phyloP scores from a whole-genome alignment of 2,888 invertebrate species.

The Choreutis nemorana region DNA sequence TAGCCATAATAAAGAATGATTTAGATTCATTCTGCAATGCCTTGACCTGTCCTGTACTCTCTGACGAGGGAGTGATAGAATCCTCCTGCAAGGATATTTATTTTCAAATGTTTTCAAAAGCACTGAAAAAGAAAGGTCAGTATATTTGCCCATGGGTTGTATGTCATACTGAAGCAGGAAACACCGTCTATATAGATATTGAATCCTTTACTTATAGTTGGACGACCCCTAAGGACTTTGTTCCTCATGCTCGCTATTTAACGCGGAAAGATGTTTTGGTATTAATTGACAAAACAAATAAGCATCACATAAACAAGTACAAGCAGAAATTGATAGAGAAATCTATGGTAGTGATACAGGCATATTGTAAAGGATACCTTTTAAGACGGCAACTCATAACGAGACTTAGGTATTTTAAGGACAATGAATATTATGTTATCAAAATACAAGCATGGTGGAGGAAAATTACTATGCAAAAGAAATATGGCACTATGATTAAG shows the following conservation, averaged over 20 bases:
- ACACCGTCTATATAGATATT: conserved; percentile 60
- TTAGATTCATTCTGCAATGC: conserved; percentile 41
- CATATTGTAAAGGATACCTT: conserved; percentile 67
- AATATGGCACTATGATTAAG: conserved; percentile 47
- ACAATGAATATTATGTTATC: conserved; percentile 44
- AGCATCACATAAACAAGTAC: conserved; percentile 44
- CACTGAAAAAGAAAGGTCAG: conserved; percentile 46
- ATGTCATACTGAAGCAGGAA: conserved; percentile 56
- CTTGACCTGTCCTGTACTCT: conserved; percentile 29
- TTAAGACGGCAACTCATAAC: conserved; percentile 51
- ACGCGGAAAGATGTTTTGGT: conserved; percentile 45
- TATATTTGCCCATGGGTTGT: conserved; percentile 59
- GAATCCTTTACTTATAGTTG: conserved; percentile 59
- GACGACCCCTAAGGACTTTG: conserved; percentile 59
- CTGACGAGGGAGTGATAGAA: conserved; percentile 27
- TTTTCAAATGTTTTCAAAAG: conserved; percentile 56
- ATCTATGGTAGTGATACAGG: conserved; percentile 65
- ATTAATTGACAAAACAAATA: conserved; percentile 50
- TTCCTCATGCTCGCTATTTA: conserved; percentile 51
- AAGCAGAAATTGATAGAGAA: conserved; percentile 44
- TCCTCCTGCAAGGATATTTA: conserved; percentile 43
- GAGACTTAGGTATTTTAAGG: conserved; percentile 40
- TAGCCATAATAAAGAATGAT: conserved; percentile 45
- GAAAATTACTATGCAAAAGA: conserved; percentile 44
- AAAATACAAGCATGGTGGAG: conserved; percentile 73